Percentiles rank a stretch among this genome's conserved stretches.
These are phyloP conservation scores for Tipula helvola DNA, from an alignment of 2,888 invertebrate genomes.

Conservation along the genomic window DNA sequence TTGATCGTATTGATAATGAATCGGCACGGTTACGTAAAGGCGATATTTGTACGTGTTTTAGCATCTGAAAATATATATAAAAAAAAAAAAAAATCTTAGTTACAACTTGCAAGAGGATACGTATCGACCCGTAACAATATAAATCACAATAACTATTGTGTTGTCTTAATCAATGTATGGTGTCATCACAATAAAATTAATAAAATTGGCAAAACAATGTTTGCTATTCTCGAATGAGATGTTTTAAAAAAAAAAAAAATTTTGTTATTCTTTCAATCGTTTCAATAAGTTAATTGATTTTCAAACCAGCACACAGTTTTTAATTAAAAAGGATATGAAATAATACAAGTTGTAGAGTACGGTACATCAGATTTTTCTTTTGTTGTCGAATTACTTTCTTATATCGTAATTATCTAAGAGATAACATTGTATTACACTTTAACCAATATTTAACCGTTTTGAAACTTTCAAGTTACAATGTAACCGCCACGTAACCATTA, in stretches of 20 bases:
- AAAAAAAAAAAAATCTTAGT: constrained; percentile 13
- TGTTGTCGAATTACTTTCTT: too few species aligned
- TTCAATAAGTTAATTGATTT: background rate
- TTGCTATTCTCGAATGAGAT: background rate
- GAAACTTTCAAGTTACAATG: background rate
- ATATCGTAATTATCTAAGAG: too few species aligned
- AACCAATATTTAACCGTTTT: background rate
- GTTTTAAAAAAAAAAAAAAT: background rate
- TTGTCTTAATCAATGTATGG: background rate
- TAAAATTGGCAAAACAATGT: background rate
- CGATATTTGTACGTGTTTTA: constrained; percentile 85
- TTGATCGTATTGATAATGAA: constrained; percentile 64
- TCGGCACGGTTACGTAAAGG: constrained; percentile 74
- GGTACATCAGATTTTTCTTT: too few species aligned
- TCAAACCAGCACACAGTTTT: background rate
- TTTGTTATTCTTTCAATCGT: background rate
- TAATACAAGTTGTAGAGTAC: too few species aligned
- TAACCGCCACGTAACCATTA: too few species aligned
- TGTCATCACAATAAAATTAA: background rate
- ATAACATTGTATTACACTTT: background rate
- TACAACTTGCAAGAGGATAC: background rate
- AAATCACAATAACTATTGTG: background rate
- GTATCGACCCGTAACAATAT: background rate
- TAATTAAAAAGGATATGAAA: background rate
- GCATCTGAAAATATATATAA: constrained; percentile 46